Conservation (phyloP, 2,888 invertebrate genomes). For the Eurois occulta region DNA sequence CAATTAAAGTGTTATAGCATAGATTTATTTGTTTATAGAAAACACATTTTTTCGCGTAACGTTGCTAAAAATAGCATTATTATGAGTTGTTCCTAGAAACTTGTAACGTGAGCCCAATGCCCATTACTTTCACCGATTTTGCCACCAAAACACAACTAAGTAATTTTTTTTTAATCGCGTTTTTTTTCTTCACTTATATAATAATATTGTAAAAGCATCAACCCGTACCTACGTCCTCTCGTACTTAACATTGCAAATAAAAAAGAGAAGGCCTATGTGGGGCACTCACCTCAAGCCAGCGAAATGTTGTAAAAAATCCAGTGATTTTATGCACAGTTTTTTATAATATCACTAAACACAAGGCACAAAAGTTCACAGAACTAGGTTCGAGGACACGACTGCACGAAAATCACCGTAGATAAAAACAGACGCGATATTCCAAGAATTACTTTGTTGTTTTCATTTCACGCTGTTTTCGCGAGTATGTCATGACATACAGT, state of each 20-base stretch:
- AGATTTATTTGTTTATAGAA: neutral
- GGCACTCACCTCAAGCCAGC: constrained; percentile 64
- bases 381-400: constrained; percentile 28
- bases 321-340: constrained; percentile 49
- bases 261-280: constrained; percentile 65
- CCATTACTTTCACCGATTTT: constrained; percentile 26
- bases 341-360: constrained; percentile 57
- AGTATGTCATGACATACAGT: constrained; percentile 29
- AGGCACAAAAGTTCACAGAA: constrained; percentile 40
- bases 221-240: constrained; percentile 26
- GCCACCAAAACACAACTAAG: constrained; percentile 34
- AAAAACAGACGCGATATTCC: constrained; percentile 46
- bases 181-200: neutral
- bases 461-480: constrained; percentile 29
- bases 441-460: constrained; percentile 58
- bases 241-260: constrained; percentile 42
- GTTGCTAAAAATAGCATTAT: constrained; percentile 12
- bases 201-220: neutral
- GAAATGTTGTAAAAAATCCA: constrained; percentile 58
- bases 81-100: neutral
- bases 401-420: constrained; percentile 36
- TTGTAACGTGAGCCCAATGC: neutral
- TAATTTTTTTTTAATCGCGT: constrained; percentile 11
- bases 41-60: neutral
- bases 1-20: neutral